Percentiles rank a stretch among this genome's conserved stretches.
Evolutionary conservation across 2,797 vertebrate species (phyloP).

Genomic region (Zalophus californianus): DNA sequence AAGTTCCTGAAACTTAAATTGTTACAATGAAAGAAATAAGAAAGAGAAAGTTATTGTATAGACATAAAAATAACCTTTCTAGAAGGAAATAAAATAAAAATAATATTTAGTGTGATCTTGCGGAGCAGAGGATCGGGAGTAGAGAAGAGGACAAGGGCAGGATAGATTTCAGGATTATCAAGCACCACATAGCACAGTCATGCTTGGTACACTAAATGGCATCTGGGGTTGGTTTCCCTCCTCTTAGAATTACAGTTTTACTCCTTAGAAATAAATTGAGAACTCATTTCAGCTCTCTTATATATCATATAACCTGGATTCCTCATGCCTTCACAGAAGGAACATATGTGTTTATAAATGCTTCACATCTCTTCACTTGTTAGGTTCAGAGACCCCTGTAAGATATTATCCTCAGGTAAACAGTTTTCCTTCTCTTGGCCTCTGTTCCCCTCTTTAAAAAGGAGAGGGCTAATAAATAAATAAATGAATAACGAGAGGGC

Average conservation of each 20-base stretch:
- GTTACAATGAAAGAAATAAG: not conserved
- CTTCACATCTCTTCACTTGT: not conserved
- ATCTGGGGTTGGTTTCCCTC: not conserved
- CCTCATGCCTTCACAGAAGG: not conserved
- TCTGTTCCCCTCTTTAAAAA: not conserved
- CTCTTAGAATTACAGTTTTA: not conserved
- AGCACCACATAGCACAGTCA: not conserved
- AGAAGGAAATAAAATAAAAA: constrained; percentile 4
- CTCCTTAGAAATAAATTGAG: not conserved
- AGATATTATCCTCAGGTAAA: not conserved
- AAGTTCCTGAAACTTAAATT: not conserved
- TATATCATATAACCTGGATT: not conserved
- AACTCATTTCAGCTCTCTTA: not conserved
- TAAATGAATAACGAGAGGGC: not conserved
- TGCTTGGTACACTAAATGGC: not conserved
- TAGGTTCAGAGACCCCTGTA: not conserved
- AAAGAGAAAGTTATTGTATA: not conserved
- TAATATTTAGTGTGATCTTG: not conserved
- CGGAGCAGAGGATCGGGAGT: not conserved
- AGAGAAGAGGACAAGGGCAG: not conserved
- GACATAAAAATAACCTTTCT: not conserved
- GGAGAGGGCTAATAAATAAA: not conserved
- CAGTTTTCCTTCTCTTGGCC: not conserved
- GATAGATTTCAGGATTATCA: not conserved
- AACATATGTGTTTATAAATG: not conserved